Evolutionary conservation across 2,113 vertebrate species (phyloP).

Genomic region (Apaloderma vittatum): DNA sequence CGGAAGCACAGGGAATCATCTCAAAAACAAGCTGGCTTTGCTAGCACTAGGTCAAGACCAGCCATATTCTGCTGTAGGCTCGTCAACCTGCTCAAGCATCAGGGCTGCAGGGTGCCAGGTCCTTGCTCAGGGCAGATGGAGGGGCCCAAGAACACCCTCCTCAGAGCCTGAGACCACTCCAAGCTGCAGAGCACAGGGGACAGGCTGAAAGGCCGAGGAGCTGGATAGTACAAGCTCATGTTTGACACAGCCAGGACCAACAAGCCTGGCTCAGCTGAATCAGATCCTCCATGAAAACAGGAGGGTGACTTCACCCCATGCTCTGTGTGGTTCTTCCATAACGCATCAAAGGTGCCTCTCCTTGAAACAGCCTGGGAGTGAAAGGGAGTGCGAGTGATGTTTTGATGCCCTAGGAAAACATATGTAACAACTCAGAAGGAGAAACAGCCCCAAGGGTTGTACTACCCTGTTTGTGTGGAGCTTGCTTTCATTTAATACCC

Average conservation of each 20-base stretch:
- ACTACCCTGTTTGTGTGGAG: not conserved
- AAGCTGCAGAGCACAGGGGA: fast-evolving
- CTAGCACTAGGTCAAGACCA: not conserved
- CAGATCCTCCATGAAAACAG: not conserved
- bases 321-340: not conserved
- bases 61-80: not conserved
- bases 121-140: not conserved
- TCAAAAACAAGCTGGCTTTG: not conserved
- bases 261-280: not conserved
- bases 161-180: not conserved
- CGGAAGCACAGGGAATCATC: not conserved
- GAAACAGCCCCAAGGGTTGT: fast-evolving
- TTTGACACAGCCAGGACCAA: not conserved
- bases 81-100: not conserved
- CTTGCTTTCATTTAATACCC: not conserved
- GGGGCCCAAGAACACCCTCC: fast-evolving
- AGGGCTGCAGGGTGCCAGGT: not conserved
- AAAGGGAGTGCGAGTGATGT: not conserved
- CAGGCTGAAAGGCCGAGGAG: not conserved
- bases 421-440: not conserved
- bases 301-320: not conserved
- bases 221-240: fast-evolving
- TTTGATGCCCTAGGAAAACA: not conserved
- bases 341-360: not conserved
- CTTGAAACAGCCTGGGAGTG: not conserved